phyloP scores from a whole-genome alignment of 2,888 invertebrate species.

The Allolobophora icterica region DNA sequence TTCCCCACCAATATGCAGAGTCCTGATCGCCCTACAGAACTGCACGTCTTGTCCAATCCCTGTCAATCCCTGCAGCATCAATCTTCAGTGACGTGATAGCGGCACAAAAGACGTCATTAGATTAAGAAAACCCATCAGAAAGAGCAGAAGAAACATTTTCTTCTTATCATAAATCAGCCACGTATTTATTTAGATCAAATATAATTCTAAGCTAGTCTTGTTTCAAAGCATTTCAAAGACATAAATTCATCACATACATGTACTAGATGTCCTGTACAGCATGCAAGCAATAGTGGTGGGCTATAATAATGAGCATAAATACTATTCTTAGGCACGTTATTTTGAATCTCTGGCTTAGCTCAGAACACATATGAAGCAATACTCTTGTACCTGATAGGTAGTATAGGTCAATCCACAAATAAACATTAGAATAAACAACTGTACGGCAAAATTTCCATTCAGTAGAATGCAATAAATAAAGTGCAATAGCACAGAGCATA shows the following conservation, averaged over 20 bases:
- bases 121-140: neutral
- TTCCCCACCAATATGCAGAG: neutral
- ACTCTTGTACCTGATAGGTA: too few species aligned
- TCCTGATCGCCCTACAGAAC: neutral
- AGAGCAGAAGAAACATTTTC: neutral
- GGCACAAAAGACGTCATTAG: neutral
- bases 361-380: too few species aligned
- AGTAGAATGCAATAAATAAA: too few species aligned
- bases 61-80: neutral
- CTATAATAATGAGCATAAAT: too few species aligned
- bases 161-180: neutral
- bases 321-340: too few species aligned
- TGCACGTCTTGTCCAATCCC: neutral
- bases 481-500: too few species aligned
- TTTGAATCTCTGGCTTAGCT: too few species aligned
- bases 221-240: neutral
- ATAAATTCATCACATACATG: neutral
- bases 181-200: neutral
- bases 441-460: too few species aligned
- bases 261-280: too few species aligned
- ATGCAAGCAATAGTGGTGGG: too few species aligned
- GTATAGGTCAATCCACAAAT: too few species aligned
- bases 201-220: neutral
- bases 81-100: neutral
- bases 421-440: too few species aligned